Percentiles rank a stretch among this genome's conserved stretches.
phyloP scores from a whole-genome alignment of 2,797 vertebrate species.

The Pantherophis vulpinus region DNA sequence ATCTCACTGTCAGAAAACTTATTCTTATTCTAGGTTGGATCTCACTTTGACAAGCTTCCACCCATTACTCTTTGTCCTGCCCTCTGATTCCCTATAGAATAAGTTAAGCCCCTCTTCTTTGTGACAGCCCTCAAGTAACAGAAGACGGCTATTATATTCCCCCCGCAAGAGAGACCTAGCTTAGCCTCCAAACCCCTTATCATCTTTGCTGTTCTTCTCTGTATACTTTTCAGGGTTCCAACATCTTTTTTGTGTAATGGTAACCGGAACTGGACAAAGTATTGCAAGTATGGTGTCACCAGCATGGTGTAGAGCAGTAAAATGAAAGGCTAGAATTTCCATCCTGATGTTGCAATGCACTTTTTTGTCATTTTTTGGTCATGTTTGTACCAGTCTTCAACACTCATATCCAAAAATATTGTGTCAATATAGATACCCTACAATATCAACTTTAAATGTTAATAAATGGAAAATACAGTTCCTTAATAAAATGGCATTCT shows the following conservation, averaged over 20 bases:
- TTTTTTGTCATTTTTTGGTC: background rate
- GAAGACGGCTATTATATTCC: background rate
- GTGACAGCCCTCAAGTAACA: background rate
- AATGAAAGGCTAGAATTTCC: background rate
- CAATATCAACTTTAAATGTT: background rate
- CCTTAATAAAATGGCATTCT: background rate
- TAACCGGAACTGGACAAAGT: background rate
- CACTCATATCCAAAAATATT: background rate
- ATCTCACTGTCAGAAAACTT: background rate
- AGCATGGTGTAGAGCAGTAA: background rate
- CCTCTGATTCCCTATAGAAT: background rate
- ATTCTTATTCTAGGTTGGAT: background rate
- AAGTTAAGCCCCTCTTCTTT: background rate
- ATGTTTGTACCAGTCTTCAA: background rate
- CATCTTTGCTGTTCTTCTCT: background rate
- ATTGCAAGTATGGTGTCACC: background rate
- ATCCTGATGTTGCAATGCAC: background rate
- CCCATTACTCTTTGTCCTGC: background rate
- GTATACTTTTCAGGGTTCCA: background rate
- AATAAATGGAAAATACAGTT: background rate
- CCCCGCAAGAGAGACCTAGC: background rate
- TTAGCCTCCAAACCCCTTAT: background rate
- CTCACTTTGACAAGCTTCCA: background rate
- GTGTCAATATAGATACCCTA: background rate
- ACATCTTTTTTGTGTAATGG: background rate